Evolutionary conservation across 2,888 invertebrate species (phyloP), one percentile per base, ranked within the genome.

Genomic region (Caenorhabditis plicata): DNA sequence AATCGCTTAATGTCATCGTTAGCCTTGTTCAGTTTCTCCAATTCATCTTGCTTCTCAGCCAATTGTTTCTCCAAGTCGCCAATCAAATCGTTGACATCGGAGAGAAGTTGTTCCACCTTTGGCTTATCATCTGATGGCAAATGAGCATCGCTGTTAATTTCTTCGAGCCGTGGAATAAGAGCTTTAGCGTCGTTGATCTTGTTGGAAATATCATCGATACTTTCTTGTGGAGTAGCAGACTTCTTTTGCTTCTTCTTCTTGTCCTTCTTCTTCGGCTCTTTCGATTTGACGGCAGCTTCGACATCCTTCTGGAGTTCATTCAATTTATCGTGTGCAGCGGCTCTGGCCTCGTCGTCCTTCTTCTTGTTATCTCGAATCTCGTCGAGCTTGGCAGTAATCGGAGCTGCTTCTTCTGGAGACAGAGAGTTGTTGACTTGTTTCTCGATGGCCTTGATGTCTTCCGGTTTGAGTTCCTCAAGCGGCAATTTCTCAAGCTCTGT

Each of bases 171-270:
- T 40, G 55, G 49, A 45, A 56, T 62, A 41, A 50, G 47, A 22
- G 47, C 50, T 41, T 62, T 53, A n/a, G 50, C 56, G 26, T 64
- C 53, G 33, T n/a, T 44, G 27, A 56, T 45, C 20, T 55, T 51
- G 40, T 36, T 53, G 7, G 22, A 43, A 40, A 62, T 41, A 25
- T 54, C 43, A 41, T 56, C 56, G 25, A 57, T 46, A 38, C 56
- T 43, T 35, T 57, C 63, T 32, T 32, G 46, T 27, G 53, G 53
- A 23, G 48, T n/a, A n/a, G n/a, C n/a, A n/a, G n/a, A n/a, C n/a
- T n/a, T n/a, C n/a, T n/a, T n/a, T n/a, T n/a, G n/a, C n/a, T n/a
- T 33, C 48, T 47, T 55, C 52, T 62, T 55, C 55, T 62, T 62
- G 48, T 48, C 51, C 55, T 62, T 62, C 47, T 62, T 53, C 45